Evolutionary conservation across 37 sponge, comb jelly and placozoan species (phyloP).

Genomic region (Spongia lamella): DNA sequence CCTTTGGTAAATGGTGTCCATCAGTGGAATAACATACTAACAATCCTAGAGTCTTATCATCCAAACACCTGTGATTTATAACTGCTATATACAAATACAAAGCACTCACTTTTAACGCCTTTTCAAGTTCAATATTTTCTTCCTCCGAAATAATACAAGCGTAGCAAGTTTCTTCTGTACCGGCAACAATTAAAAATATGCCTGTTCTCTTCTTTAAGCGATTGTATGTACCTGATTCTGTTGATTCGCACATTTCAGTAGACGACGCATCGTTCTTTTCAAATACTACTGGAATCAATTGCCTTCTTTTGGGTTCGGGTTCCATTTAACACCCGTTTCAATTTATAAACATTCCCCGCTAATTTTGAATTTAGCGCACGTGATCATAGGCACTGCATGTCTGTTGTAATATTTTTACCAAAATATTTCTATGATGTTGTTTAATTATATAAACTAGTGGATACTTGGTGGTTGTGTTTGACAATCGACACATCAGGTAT

Average conservation of each 20-base stretch:
- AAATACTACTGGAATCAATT: slow-evolving; percentile 39
- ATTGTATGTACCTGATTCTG: background rate
- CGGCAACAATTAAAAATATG: background rate
- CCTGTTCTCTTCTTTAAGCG: background rate
- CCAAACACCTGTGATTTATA: too few species aligned
- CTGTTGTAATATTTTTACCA: too few species aligned
- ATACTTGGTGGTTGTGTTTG: too few species aligned
- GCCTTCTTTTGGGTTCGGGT: too few species aligned
- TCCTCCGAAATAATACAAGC: slow-evolving; percentile 6
- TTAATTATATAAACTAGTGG: too few species aligned
- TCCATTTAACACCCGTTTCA: too few species aligned
- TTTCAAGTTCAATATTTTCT: slow-evolving; percentile 3
- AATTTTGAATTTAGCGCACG: too few species aligned
- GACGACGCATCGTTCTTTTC: slow-evolving; percentile 24
- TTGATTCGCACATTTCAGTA: background rate
- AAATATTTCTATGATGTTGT: too few species aligned
- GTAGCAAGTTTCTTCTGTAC: background rate
- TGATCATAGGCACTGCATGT: too few species aligned
- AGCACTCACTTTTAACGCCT: background rate
- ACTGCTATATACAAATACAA: too few species aligned
- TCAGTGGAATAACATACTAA: slow-evolving; percentile 62
- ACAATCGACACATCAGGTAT: too few species aligned
- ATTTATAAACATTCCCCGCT: too few species aligned
- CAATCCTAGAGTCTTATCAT: slow-evolving; percentile 38
- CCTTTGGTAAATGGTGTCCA: slow-evolving; percentile 50